phyloP scores from a whole-genome alignment of 2,113 vertebrate species.

The Xiphias gladius region DNA sequence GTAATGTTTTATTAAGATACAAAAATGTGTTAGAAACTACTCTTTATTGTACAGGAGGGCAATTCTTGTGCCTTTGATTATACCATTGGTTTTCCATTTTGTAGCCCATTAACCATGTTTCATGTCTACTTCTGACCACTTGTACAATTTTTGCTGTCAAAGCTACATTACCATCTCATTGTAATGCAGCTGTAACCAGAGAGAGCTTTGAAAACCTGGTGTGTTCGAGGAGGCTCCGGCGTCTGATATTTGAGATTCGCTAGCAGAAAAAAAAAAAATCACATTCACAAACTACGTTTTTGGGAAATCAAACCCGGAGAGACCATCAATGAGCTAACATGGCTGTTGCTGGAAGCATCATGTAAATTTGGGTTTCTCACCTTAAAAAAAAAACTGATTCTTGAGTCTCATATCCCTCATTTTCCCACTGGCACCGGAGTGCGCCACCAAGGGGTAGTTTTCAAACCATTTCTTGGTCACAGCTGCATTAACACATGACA shows the following conservation, averaged over 20 bases:
- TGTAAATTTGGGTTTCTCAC: slow-evolving; percentile 8
- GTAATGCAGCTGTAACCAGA: slow-evolving; percentile 29
- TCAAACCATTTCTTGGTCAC: background rate
- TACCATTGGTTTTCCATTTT: slow-evolving; percentile 6
- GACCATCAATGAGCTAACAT: slow-evolving; percentile 28
- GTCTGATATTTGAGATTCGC: slow-evolving; percentile 25
- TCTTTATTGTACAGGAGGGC: background rate
- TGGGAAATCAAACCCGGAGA: slow-evolving; percentile 31
- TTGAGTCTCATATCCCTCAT: background rate
- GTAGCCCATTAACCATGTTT: slow-evolving; percentile 29
- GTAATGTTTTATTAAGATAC: background rate
- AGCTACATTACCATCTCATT: slow-evolving; percentile 49
- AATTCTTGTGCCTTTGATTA: background rate
- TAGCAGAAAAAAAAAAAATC: slow-evolving; percentile 26
- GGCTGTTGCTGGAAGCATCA: slow-evolving; percentile 20
- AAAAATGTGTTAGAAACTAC: background rate
- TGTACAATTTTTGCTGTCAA: background rate
- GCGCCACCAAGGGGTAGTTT: background rate
- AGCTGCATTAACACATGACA: background rate
- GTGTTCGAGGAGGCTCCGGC: slow-evolving; percentile 35
- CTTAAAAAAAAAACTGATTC: background rate
- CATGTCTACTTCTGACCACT: slow-evolving; percentile 13
- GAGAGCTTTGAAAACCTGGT: slow-evolving; percentile 24
- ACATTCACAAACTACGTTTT: slow-evolving; percentile 10
- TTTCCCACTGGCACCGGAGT: background rate